phyloP scores from a whole-genome alignment of 37 sponge, comb jelly and placozoan species.

The Spongilla lacustris region DNA sequence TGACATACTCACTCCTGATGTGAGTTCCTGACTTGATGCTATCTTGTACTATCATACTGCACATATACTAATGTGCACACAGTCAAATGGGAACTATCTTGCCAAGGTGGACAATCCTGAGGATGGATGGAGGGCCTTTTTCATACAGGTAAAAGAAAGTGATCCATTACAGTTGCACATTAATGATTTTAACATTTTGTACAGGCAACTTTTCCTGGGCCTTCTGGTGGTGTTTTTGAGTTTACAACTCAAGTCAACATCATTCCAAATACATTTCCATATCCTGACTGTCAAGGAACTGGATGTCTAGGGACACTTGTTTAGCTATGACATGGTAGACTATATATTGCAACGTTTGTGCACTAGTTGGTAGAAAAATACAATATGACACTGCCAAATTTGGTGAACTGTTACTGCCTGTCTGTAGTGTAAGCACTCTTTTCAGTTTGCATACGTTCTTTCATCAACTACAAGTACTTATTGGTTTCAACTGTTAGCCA shows the following conservation, averaged over 20 bases:
- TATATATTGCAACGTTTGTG: no score
- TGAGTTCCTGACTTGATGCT: neutral
- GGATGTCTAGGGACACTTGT: conserved; percentile 75
- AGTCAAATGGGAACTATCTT: conserved; percentile 57
- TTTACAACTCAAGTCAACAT: conserved; percentile 92
- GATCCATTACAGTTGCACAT: neutral
- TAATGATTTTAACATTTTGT: neutral
- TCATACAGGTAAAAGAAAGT: conserved; percentile 68
- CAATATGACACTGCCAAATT: no score
- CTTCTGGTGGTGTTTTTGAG: conserved; percentile 45
- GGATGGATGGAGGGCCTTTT: conserved; percentile 87
- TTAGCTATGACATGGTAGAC: no score
- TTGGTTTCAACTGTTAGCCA: no score
- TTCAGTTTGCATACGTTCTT: no score
- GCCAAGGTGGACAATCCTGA: conserved; percentile 54
- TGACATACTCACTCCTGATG: conserved; percentile 31
- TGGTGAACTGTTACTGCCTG: no score
- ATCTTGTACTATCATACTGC: neutral
- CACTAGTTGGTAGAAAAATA: no score
- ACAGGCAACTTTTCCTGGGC: conserved; percentile 74
- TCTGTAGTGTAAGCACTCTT: no score
- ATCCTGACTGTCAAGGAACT: conserved; percentile 81
- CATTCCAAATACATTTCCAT: conserved; percentile 84
- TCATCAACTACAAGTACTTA: no score
- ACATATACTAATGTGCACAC: neutral